phyloP scores from a whole-genome alignment of 2,113 vertebrate species.

The Grammomys dolichurus region DNA sequence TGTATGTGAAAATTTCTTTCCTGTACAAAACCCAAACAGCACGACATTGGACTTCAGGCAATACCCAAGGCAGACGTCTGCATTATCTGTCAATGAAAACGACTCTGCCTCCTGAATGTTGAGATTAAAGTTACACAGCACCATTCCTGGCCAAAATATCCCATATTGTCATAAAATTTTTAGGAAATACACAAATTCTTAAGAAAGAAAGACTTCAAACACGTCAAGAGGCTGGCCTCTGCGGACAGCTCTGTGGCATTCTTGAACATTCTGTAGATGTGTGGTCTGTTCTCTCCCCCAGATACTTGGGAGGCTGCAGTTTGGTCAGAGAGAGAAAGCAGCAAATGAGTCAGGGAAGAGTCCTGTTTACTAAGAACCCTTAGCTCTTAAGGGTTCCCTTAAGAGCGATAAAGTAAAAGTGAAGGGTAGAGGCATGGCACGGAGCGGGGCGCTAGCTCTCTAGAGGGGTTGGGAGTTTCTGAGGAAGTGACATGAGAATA shows the following conservation, averaged over 20 bases:
- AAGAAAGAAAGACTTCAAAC: background rate
- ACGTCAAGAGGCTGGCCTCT: background rate
- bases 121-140: too few species aligned
- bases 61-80: background rate
- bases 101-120: background rate
- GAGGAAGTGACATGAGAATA: background rate
- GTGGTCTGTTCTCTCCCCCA: background rate
- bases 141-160: background rate
- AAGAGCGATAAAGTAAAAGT: background rate
- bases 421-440: background rate
- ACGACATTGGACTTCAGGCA: background rate
- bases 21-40: background rate
- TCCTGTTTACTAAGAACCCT: too few species aligned
- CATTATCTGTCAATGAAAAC: background rate
- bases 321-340: background rate
- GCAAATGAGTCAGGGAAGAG: background rate
- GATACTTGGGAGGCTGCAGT: background rate
- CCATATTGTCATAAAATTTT: background rate
- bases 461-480: background rate
- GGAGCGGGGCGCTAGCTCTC: background rate
- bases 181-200: background rate
- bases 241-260: background rate
- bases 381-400: background rate
- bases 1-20: background rate
- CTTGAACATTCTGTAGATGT: background rate